phyloP scores from a whole-genome alignment of 2,888 invertebrate species.

The Incurvaria masculella region DNA sequence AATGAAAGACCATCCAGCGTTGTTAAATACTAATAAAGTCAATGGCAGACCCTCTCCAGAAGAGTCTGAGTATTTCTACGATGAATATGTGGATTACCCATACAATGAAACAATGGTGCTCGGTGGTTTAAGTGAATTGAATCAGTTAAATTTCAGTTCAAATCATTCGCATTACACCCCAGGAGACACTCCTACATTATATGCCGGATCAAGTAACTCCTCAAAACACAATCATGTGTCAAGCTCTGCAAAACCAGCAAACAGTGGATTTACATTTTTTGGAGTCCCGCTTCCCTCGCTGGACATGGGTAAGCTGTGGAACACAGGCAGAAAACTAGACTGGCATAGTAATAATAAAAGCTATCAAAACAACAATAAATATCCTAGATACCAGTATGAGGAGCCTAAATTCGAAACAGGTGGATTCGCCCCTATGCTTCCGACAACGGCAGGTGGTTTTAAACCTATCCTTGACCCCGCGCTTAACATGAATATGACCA shows the following conservation, averaged over 20 bases:
- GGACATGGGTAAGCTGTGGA: constrained; percentile 65
- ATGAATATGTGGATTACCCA: constrained; percentile 78
- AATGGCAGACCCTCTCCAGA: constrained; percentile 63
- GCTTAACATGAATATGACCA: background rate
- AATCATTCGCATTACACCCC: constrained; percentile 42
- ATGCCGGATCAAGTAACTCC: constrained; percentile 27
- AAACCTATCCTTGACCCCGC: constrained; percentile 58
- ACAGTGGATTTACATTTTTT: constrained; percentile 75
- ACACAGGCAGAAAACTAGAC: constrained; percentile 44
- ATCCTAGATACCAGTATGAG: constrained; percentile 33
- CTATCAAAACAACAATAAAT: constrained; percentile 32
- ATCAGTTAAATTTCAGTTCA: constrained; percentile 24
- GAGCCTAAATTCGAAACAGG: constrained; percentile 68
- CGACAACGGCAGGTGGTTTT: constrained; percentile 69
- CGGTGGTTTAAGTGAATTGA: constrained; percentile 32
- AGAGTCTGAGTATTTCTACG: constrained; percentile 80
- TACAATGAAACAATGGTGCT: constrained; percentile 58
- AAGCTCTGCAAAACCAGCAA: constrained; percentile 44
- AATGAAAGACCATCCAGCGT: constrained; percentile 43
- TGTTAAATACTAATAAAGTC: constrained; percentile 43
- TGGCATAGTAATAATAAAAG: constrained; percentile 36
- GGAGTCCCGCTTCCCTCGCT: constrained; percentile 77
- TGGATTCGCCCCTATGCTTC: constrained; percentile 74
- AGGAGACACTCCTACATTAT: constrained; percentile 60
- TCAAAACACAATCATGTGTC: constrained; percentile 22